Percentiles rank a stretch among this genome's conserved stretches.
phyloP scores from a whole-genome alignment of 2,113 vertebrate species.

The Anser cygnoides region DNA sequence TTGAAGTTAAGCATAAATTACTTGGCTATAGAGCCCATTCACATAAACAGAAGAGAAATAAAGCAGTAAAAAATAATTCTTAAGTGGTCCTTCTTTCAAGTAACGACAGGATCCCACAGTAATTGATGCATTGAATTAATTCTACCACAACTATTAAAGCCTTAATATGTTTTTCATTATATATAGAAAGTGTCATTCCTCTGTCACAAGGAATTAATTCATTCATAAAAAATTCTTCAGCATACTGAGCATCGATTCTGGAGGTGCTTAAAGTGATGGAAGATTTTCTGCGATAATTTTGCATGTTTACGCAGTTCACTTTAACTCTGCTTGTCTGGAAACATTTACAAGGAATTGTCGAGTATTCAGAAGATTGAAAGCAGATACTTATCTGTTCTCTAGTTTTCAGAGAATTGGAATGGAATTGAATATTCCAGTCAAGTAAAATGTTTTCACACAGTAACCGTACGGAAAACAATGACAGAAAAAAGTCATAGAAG shows the following conservation, averaged over 20 bases:
- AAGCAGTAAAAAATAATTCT: neutral
- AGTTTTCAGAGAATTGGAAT: neutral
- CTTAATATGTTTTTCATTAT: neutral
- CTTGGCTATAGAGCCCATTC: neutral
- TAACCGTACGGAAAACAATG: neutral
- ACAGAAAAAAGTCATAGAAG: neutral
- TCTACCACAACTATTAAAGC: neutral
- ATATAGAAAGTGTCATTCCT: neutral
- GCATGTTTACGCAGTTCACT: neutral
- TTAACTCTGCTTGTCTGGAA: neutral
- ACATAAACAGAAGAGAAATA: neutral
- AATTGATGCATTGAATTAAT: neutral
- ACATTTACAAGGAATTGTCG: neutral
- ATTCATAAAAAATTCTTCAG: neutral
- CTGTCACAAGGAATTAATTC: neutral
- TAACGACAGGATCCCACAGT: neutral
- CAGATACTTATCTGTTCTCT: neutral
- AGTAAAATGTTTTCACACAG: neutral
- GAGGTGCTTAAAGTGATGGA: neutral
- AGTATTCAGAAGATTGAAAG: neutral
- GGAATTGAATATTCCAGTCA: neutral
- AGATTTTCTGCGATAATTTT: neutral
- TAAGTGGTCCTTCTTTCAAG: neutral
- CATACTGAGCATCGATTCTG: neutral
- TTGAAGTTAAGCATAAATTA: neutral